Evolutionary conservation across 2,888 invertebrate species (phyloP), one percentile per base, ranked within the genome.

Genomic region (Andrena haemorrhoa): DNA sequence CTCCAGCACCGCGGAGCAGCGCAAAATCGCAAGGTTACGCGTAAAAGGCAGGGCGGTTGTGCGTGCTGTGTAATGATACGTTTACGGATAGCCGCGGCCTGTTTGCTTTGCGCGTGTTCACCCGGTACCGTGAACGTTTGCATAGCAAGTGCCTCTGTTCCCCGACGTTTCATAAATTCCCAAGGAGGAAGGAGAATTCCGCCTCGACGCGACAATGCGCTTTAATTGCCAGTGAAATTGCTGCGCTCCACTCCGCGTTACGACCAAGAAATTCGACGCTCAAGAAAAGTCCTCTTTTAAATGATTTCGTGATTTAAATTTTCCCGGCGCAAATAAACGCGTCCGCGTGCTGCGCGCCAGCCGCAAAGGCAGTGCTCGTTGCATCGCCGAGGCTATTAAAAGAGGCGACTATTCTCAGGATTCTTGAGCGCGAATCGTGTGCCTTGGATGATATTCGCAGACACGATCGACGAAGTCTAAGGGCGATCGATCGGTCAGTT

Each of bases 31-130:
- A 77, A 75, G 75, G 83, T 82, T 84, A 65, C 79, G 53, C 58
- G 69, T 60, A 77, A 75, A 70, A 53, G 49, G 41, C 23, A 33
- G 20, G 56, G 29, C 53, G 23, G n/a, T 33, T 66, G n/a, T 61
- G 63, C 66, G 47, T 63, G 26, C 41, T 16, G 63, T 58, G 20
- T 78, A 85, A 85, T 73, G 70, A 83, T 70, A 85, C 86, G 85
- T 89, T 86, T 81, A 74, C 82, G 66, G 75, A 88, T 86, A 23
- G 41, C 83, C 87, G 75, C 87, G 86, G 86, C 53, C 23, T 85
- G 82, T 76, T 79, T 73, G 83, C 87, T 87, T 86, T 79, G 79
- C 84, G 83, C 81, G 79, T 82, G 79, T 56, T 26, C 83, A 69
- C 79, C 79, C 75, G 35, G 84, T 84, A 82, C 72, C 69, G 76